A percentile compares a stretch with the other conserved stretches of the same genome.
These are phyloP conservation scores for Pipistrellus pipistrellus DNA, from an alignment of 2,797 vertebrate species.

Conservation along the genomic window DNA sequence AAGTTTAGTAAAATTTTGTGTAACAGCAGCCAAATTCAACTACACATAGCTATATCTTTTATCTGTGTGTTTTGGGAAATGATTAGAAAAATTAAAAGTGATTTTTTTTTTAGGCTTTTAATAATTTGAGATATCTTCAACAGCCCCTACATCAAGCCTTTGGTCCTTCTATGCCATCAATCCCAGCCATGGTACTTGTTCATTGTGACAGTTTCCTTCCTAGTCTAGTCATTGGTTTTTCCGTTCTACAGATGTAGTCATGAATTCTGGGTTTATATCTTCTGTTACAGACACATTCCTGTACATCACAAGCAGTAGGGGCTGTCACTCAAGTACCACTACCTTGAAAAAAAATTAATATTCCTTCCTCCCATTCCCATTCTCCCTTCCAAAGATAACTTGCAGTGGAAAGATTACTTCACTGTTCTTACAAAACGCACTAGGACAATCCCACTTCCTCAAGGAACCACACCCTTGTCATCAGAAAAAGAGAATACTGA, in stretches of 20 bases:
- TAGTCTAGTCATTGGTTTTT: constrained; percentile 62
- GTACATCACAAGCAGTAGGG: not conserved
- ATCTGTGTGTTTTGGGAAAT: constrained; percentile 44
- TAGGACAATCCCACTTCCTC: constrained; percentile 46
- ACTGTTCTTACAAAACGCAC: constrained; percentile 63
- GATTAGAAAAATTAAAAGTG: constrained; percentile 37
- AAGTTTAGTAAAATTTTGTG: constrained; percentile 38
- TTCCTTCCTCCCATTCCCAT: not conserved
- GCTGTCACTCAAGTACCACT: not conserved
- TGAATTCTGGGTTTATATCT: constrained; percentile 27
- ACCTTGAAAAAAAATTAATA: constrained; percentile 54
- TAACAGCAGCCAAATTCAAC: constrained; percentile 51
- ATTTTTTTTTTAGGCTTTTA: constrained; percentile 13
- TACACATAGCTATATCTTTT: constrained; percentile 3
- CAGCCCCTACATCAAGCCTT: not conserved
- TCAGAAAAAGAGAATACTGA: constrained; percentile 30
- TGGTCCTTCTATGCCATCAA: constrained; percentile 16
- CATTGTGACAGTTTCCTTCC: constrained; percentile 28
- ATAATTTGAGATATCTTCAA: constrained; percentile 39
- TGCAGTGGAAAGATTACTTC: constrained; percentile 71
- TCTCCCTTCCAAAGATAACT: constrained; percentile 43
- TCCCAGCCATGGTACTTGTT: constrained; percentile 42
- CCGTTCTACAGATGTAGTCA: constrained; percentile 52
- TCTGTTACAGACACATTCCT: not conserved
- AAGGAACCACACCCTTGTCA: constrained; percentile 63